Conservation (phyloP, 2,888 invertebrate species). For the Gastracanthus pulcherrimus region DNA sequence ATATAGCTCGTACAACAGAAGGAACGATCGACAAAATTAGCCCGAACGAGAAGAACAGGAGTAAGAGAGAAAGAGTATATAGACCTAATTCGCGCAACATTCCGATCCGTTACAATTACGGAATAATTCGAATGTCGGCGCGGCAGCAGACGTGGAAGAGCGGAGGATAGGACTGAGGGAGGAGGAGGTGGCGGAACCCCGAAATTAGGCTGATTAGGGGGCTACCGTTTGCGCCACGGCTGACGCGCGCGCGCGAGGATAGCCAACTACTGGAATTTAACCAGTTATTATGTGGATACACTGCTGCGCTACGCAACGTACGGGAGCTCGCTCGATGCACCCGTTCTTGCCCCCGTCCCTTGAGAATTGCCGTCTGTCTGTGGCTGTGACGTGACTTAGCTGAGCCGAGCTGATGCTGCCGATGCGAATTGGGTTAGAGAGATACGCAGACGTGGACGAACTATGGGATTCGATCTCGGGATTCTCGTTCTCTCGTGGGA, state of each 20-base stretch:
- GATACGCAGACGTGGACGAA: neutral
- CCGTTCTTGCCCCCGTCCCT: neutral
- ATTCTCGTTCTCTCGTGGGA: constrained; percentile 31
- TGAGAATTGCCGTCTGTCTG: constrained; percentile 1
- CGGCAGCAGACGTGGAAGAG: no score
- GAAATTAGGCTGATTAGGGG: constrained; percentile 77
- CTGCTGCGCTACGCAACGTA: constrained; percentile 23
- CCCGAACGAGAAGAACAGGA: neutral
- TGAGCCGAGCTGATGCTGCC: neutral
- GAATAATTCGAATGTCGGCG: constrained; percentile 75
- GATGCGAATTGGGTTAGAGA: constrained; percentile 23
- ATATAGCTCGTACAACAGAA: no score
- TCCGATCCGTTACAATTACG: constrained; percentile 76
- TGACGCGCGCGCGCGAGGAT: constrained; percentile 66
- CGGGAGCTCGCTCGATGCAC: neutral
- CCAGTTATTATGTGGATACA: constrained; percentile 72
- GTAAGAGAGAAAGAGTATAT: neutral
- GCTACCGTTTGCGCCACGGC: constrained; percentile 73
- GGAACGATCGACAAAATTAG: constrained; percentile 23
- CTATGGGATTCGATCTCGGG: constrained; percentile 18
- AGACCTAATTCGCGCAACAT: constrained; percentile 70
- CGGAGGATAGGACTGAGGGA: constrained; percentile 63
- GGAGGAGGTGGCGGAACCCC: constrained; percentile 66
- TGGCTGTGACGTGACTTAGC: constrained; percentile 30
- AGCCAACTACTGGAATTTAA: constrained; percentile 77